Evolutionary conservation across 1,140 invertebrate genomes (phyloP).

Genomic region (Eupristina koningsbergeri): DNA sequence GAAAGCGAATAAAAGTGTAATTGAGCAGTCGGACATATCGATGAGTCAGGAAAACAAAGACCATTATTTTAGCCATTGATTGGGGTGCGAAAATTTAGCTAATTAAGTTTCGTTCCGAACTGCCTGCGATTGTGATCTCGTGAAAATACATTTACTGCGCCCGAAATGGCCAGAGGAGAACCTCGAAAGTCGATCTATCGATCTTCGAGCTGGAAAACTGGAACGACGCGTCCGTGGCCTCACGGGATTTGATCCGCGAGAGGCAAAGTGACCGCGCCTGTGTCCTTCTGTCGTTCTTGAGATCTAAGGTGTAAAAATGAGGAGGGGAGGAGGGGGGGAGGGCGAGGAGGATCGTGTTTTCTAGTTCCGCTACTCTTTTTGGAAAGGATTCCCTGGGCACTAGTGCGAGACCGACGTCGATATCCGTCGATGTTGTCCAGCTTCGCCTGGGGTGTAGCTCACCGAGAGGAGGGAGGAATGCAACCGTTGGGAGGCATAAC

Average conservation of each 20-base stretch:
- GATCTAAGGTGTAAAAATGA: too few species aligned
- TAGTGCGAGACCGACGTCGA: too few species aligned
- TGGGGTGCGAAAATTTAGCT: neutral
- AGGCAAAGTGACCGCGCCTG: constrained; percentile 12
- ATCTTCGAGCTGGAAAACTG: neutral
- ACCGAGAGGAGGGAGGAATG: neutral
- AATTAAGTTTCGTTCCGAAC: neutral
- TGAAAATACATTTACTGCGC: neutral
- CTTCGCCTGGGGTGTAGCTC: neutral
- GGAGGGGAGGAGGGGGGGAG: neutral
- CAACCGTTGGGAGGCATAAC: neutral
- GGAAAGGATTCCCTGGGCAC: too few species aligned
- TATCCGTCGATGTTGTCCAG: neutral
- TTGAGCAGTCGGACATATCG: too few species aligned
- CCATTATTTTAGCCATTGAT: neutral
- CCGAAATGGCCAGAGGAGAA: neutral
- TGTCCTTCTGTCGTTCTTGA: too few species aligned
- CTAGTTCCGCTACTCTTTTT: constrained; percentile 30
- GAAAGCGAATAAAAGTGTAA: neutral
- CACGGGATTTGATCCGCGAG: constrained; percentile 3
- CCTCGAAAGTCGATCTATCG: neutral
- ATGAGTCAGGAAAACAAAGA: too few species aligned
- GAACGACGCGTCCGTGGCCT: neutral
- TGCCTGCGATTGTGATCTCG: neutral
- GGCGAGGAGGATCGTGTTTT: too few species aligned